Conservation (phyloP, 2,888 invertebrate species). For the Sceliomorpha sp. region DNA sequence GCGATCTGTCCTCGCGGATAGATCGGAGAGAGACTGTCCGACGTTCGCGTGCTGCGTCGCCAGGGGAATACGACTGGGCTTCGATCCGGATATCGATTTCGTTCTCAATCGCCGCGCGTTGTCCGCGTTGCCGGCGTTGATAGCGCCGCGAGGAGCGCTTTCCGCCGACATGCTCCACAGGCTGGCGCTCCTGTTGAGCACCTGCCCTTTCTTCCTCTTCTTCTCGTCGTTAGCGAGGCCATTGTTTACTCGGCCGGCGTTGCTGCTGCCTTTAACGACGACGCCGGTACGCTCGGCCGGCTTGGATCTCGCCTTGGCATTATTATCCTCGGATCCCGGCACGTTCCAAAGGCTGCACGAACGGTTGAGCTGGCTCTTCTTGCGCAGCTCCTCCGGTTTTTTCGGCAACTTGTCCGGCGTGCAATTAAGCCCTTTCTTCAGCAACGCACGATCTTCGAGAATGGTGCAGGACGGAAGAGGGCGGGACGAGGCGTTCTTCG, state of each 20-base stretch:
- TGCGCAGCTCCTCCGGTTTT: constrained; percentile 68
- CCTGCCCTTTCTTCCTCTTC: constrained; percentile 23
- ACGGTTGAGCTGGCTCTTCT: constrained; percentile 67
- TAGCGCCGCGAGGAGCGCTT: constrained; percentile 13
- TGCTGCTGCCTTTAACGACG: constrained; percentile 10
- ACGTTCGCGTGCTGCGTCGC: constrained; percentile 66
- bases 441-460: constrained; percentile 72
- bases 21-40: constrained; percentile 77
- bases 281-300: constrained; percentile 2
- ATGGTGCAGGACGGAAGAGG: constrained; percentile 70
- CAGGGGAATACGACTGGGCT: constrained; percentile 75
- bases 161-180: constrained; percentile 71
- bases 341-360: constrained; percentile 73
- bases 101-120: constrained; percentile 55
- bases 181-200: constrained; percentile 72
- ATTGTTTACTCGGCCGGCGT: constrained; percentile 26
- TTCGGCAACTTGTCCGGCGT: constrained; percentile 67
- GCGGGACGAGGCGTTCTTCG: constrained; percentile 26
- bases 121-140: constrained; percentile 19
- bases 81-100: constrained; percentile 59
- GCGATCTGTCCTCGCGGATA: constrained; percentile 73
- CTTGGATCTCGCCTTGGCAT: background rate
- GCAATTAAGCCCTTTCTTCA: constrained; percentile 71
- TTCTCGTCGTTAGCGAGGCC: constrained; percentile 14
- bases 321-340: constrained; percentile 35